Conservation (phyloP, 2,888 invertebrate genomes). For the Glyphotaelius pellucidus region DNA sequence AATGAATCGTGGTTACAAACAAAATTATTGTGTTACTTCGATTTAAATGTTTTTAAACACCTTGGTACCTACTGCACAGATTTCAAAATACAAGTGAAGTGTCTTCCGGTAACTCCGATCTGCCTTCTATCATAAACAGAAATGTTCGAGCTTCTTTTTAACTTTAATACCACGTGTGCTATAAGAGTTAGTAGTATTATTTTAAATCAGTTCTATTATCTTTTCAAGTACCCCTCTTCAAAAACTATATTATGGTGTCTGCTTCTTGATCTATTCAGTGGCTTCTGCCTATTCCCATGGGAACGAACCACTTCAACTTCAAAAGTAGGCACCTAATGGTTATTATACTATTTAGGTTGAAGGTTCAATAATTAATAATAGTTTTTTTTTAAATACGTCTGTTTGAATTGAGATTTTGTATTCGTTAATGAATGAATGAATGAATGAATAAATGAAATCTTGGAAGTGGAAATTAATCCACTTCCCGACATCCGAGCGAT, state of each 20-base stretch:
- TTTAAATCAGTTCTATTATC: neutral
- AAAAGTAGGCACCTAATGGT: neutral
- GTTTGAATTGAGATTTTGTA: no score
- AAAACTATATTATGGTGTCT: neutral
- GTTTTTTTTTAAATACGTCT: no score
- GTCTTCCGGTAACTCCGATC: neutral
- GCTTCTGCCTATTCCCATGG: neutral
- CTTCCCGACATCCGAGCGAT: no score
- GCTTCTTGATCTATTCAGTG: neutral
- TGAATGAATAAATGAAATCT: no score
- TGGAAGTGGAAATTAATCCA: no score
- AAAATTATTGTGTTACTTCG: no score
- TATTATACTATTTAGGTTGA: neutral
- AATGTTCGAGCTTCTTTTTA: neutral
- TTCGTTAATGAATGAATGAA: no score
- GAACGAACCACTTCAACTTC: neutral
- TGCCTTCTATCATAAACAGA: neutral
- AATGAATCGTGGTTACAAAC: no score
- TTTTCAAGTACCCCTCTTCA: neutral
- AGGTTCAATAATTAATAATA: neutral
- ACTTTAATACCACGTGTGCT: neutral
- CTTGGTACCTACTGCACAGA: neutral
- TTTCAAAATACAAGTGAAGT: neutral
- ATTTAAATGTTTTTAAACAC: no score
- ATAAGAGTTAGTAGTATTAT: neutral